Conservation (phyloP, 1,140 invertebrate genomes). For the Lepidostoma basale region DNA sequence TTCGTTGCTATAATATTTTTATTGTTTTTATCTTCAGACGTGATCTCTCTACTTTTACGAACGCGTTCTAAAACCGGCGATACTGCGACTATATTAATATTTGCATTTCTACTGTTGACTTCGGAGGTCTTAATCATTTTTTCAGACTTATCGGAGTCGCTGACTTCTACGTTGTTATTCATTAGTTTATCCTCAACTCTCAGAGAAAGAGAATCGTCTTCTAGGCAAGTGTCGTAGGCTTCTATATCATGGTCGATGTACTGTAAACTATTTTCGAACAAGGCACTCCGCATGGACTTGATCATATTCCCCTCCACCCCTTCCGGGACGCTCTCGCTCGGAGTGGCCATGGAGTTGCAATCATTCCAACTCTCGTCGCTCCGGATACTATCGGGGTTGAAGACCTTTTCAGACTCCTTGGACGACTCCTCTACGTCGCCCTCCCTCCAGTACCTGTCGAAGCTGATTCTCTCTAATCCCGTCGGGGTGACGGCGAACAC, state of each 20-base stretch:
- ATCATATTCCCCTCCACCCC: conserved; percentile 25
- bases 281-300: conserved; percentile 28
- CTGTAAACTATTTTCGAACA: conserved; percentile 37
- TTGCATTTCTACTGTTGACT: background rate
- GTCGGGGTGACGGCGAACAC: conserved; percentile 60
- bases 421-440: conserved; percentile 35
- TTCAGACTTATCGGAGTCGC: conserved; percentile 10
- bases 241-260: conserved; percentile 61
- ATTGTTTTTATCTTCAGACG: background rate
- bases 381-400: conserved; percentile 51
- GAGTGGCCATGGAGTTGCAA: conserved; percentile 44
- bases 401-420: conserved; percentile 47
- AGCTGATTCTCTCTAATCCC: conserved; percentile 59
- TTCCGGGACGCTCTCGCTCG: conserved; percentile 28
- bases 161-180: conserved; percentile 48
- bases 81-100: background rate
- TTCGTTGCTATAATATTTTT: background rate
- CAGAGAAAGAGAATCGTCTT: conserved; percentile 55
- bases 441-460: conserved; percentile 57
- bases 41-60: background rate
- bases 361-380: conserved; percentile 57
- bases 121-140: background rate
- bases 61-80: background rate
- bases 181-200: conserved; percentile 56
- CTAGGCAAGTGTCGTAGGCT: conserved; percentile 60